Evolutionary conservation across 2,888 invertebrate genomes (phyloP), one percentile per base, ranked within the genome.

Genomic region (Elysia crispata): DNA sequence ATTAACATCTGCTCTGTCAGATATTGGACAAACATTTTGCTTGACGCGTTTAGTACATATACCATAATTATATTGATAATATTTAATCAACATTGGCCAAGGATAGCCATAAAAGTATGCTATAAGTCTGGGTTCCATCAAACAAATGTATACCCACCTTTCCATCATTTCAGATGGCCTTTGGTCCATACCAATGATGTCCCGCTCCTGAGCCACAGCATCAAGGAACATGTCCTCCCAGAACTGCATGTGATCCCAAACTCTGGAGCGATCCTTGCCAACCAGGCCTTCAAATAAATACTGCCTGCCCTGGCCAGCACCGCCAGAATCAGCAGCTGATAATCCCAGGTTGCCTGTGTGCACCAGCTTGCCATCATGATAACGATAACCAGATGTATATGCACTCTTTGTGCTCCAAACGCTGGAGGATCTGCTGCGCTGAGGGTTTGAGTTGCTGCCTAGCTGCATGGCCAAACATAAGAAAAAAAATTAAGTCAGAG

Each of bases 201-300:
- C 99, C 30, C 99, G 94, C 91, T 99, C 99, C 92, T 99, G 99
- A 30, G 95, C 94, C 0, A 99, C 99, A 0, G 99, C 98, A 93
- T 99, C 99, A 79, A 99, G 93, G 91, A 99, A 99, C 0, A 98
- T 96, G 91, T 99, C 99, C 92, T 99, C 99, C 99, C 99, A 99
- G 93, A 99, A 99, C 87, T 92, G 92, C 90, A 92, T 89, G 94
- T 99, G 98, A 92, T 99, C 98, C 99, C 99, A 99, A 49, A 99
- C 93, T 79, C 95, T 94, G 1, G 96, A 95, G 85, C 98, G 93
- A 84, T 97, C 97, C 92, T 97, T 97, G 54, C 97, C 91, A 5
- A 91, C 86, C 25, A 92, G 83, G 1, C 89, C 97, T 93, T 98
- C 98, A 91, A 97, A 98, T 13, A 98, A 93, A 91, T 98, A 98